phyloP scores from a whole-genome alignment of 2,797 vertebrate species.

The Borostomias antarcticus region DNA sequence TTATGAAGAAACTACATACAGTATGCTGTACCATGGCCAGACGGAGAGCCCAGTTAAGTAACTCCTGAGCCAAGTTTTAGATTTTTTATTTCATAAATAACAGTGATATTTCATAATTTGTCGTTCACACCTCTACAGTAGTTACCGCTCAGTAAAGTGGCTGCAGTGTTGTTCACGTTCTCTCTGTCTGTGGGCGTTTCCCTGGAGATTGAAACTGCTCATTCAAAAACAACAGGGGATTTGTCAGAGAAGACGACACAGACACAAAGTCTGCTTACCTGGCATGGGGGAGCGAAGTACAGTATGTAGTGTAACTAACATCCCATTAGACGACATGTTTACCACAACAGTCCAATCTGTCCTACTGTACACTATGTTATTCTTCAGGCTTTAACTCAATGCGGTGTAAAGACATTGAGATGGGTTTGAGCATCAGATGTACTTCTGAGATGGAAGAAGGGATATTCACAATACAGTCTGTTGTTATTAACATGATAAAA shows the following conservation, averaged over 20 bases:
- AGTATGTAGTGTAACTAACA: background rate
- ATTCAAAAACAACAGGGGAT: constrained; percentile 5
- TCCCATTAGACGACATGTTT: background rate
- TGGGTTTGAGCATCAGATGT: too few relatives aligned
- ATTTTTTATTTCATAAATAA: background rate
- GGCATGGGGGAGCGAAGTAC: background rate
- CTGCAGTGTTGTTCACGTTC: background rate
- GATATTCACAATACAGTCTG: background rate
- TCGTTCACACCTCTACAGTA: background rate
- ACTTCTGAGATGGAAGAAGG: background rate
- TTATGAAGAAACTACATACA: background rate
- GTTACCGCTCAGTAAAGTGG: background rate
- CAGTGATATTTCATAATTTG: background rate
- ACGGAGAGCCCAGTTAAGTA: background rate
- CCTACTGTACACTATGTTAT: background rate
- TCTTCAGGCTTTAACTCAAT: too few relatives aligned
- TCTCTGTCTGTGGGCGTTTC: constrained; percentile 2
- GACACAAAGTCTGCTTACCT: background rate
- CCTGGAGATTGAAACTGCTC: background rate
- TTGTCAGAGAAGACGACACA: background rate
- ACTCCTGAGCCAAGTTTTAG: background rate
- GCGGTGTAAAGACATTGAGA: too few relatives aligned
- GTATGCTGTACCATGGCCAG: background rate
- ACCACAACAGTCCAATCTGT: background rate
- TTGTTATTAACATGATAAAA: background rate